Base-by-base conservation (phyloP, 2,113 vertebrate genomes). In the Gasterosteus nipponicus region DNA sequence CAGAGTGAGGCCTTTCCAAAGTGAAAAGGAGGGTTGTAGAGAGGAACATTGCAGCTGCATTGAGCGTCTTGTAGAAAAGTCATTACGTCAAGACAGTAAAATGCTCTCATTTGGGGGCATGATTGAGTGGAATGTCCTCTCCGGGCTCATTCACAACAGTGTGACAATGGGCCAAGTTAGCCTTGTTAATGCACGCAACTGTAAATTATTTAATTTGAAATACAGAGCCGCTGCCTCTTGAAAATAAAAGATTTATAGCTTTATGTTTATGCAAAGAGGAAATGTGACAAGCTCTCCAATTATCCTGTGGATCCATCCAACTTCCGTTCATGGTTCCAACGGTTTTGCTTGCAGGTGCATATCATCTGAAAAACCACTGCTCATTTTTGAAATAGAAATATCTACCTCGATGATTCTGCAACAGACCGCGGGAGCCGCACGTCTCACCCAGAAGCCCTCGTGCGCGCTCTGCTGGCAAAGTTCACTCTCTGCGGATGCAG, bases 381-480 rank as follows among this genome's bases (percentile, higher is more conserved):
- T 31, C 15, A 5, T 31, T 38, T 38, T 38, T 38, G 7, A 38
- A 38, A 38, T 38, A 31, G 0, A 46, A 46, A 51, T 49, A 0
- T 46, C 44, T 46, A 16, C 44, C 15, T 1, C 15, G 4, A 14
- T 10, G 44, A 46, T 16, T 5, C 22, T 42, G 39, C 19, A 49
- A 10, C 33, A 16, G 41, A 14, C 22, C 59, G 2, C 22, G 22
- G 9, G 41, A 49, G 29, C 16, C 31, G 3, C 11, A 10, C 5
- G 1, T 33, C 38, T 61, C 44, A 18, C 51, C 19, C 46, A 5
- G 18, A 16, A 70, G 73, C 39, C 80, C 84, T 80, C 18, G 38
- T 2, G 1, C 10, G 10, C 80, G 61, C 69, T 49, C 77, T 71
- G 77, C 77, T 86, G 79, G 3, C 0, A 7, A 18, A 46, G 39